Evolutionary conservation across 1,140 invertebrate genomes (phyloP), one percentile per base, ranked within the genome.

Genomic region (Halictus rubicundus): DNA sequence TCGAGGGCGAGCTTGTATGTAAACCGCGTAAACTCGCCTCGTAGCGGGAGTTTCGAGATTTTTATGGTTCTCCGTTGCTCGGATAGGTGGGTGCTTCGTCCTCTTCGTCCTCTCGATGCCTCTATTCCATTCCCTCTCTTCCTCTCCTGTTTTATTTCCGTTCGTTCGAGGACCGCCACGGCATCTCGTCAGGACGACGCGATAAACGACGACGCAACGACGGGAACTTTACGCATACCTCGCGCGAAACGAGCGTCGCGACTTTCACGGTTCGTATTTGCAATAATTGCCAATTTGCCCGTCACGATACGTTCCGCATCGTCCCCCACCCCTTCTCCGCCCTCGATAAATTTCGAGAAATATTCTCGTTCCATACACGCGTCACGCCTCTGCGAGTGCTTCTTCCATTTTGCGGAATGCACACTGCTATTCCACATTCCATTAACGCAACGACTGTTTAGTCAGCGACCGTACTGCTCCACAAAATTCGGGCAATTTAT

Each of bases 11-110:
- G 66, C 25, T 73, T 64, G 60, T 65, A 72, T 59, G 78, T 72
- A 85, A 80, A 81, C 39, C 72, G 54, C 61, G 76, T 42, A 73
- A 81, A 83, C 52, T 79, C 76, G 66, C 59, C 59, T 76, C 78
- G 80, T 74, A 74, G 71, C 70, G 49, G 77, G 84, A 88, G 71
- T 87, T 87, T 73, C 49, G 42, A 85, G 85, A 87, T 83, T 87
- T 87, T 88, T 88, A 88, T 83, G 83, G 61, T 37, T 39, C 61
- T 65, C 71, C 39, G 60, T 81, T 32, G 49, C 14, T 21, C 49
- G 49, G 6, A 21, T 21, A 5, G 49, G 49, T 2, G 49, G 49
- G 19, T 54, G n/a, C n/a, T n/a, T n/a, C n/a, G n/a, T n/a, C n/a
- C n/a, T n/a, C n/a, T n/a, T 68, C 32, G 61, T 59, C 65, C 14